Percentiles rank a stretch among this genome's conserved stretches.
Conservation (phyloP, 2,113 vertebrate species). For the Rhizomys pruinosus region DNA sequence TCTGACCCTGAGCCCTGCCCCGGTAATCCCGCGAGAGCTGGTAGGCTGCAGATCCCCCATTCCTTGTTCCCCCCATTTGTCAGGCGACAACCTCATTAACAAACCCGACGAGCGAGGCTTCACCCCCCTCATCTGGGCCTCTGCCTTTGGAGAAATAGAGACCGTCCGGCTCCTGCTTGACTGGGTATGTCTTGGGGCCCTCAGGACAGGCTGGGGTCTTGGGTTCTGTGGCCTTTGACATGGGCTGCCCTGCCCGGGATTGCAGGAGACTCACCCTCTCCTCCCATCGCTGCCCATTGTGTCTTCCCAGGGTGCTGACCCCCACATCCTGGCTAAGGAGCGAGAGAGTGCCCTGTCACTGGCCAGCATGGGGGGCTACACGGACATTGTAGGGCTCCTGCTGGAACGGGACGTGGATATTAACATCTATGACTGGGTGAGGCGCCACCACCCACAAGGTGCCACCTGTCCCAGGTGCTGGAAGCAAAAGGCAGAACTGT, state of each 20-base stretch:
- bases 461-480: not conserved
- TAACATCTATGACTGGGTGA: constrained; percentile 97
- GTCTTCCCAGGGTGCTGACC: constrained; percentile 91
- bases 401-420: constrained; percentile 93
- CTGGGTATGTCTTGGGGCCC: constrained; percentile 86
- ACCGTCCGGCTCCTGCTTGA: constrained; percentile 94
- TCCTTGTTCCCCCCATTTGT: not conserved
- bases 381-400: constrained; percentile 92
- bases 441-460: not conserved
- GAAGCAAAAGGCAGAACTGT: not conserved
- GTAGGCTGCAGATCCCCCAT: not conserved
- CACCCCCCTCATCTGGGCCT: constrained; percentile 97
- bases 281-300: not conserved
- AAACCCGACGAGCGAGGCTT: constrained; percentile 94
- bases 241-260: not conserved
- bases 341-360: constrained; percentile 94
- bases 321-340: constrained; percentile 91
- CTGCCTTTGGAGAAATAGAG: constrained; percentile 96
- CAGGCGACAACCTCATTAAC: constrained; percentile 93
- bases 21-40: not conserved
- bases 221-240: not conserved
- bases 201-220: not conserved
- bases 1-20: not conserved
- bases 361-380: constrained; percentile 96
- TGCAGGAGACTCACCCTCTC: not conserved